Percentiles rank a stretch among this genome's conserved stretches.
phyloP scores from a whole-genome alignment of 1,140 invertebrate species.

The Brachionus asplanchnoidis region DNA sequence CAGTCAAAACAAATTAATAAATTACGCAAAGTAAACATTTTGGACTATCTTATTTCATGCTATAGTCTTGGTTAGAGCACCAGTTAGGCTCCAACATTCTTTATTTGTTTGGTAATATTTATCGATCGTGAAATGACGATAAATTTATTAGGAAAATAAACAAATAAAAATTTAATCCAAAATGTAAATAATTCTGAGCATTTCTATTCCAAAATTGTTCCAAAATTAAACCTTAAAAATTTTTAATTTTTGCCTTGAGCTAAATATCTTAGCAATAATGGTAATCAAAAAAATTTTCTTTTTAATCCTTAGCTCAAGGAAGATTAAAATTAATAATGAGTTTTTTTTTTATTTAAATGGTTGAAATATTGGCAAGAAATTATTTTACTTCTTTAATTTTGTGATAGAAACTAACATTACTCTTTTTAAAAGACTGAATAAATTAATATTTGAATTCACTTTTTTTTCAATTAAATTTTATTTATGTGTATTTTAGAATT shows the following conservation, averaged over 20 bases:
- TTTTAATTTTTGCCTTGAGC: not conserved
- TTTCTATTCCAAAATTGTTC: not conserved
- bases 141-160: not conserved
- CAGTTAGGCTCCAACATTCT: not conserved
- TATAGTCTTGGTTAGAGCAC: not conserved
- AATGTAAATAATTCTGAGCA: not conserved
- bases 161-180: not conserved
- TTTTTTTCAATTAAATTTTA: too few species aligned
- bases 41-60: not conserved
- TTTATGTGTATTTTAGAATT: too few species aligned
- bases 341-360: too few species aligned
- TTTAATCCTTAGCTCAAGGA: not conserved
- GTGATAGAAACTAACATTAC: too few species aligned
- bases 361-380: too few species aligned
- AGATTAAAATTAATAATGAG: not conserved
- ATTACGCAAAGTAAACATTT: slow-evolving; percentile 16
- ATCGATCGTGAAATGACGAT: not conserved
- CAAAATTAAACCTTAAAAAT: not conserved
- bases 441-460: too few species aligned
- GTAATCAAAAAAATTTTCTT: not conserved
- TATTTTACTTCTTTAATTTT: too few species aligned
- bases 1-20: slow-evolving; percentile 1
- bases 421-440: too few species aligned
- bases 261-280: not conserved
- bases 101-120: not conserved